Base-by-base conservation (phyloP, 2,888 invertebrate genomes). In the Perizoma flavofasciatum region DNA sequence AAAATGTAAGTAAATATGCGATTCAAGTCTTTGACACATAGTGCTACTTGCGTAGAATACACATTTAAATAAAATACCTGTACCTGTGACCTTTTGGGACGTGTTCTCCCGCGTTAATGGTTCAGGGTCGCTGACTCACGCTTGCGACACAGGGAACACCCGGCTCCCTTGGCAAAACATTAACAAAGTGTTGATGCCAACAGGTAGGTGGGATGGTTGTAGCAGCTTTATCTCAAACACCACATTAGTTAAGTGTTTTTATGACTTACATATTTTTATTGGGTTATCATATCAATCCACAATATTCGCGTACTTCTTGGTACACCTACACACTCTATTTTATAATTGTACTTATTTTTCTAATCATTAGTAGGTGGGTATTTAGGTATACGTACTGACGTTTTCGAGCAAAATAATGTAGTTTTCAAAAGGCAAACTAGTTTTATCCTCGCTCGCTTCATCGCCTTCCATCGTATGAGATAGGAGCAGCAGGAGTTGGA, bases 41-140 rank as follows among this genome's bases (percentile, higher is more conserved):
- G 5, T n/a, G n/a, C 41, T 41, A n/a, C 41, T 56, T 46, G 41
- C 44, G 56, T 59, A 51, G 45, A 59, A 50, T 44, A 58, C 49
- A 66, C 66, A 55, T 69, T 67, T 70, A 58, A 69, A 71, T 64
- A 70, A 74, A 73, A 71, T 71, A 46, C 47, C 70, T 72, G 41
- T 39, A 39, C 67, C 52, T 61, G 69, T 77, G 77, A 77, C 77
- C 81, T 79, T 78, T 75, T 68, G 72, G 74, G 75, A 77, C 73
- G 72, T 74, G 74, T 75, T 79, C 79, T 77, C 72, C 71, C 82
- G 75, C 78, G 78, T 80, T 82, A 80, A 78, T 83, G 79, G 83
- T 86, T 85, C 85, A 87, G 80, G 85, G 86, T 72, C 82, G 79
- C 73, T 86, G 83, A 86, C 70, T 85, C 86, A 86, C 76, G 70